Base-by-base conservation (phyloP, 2,888 invertebrate genomes). In the Amiota minor region DNA sequence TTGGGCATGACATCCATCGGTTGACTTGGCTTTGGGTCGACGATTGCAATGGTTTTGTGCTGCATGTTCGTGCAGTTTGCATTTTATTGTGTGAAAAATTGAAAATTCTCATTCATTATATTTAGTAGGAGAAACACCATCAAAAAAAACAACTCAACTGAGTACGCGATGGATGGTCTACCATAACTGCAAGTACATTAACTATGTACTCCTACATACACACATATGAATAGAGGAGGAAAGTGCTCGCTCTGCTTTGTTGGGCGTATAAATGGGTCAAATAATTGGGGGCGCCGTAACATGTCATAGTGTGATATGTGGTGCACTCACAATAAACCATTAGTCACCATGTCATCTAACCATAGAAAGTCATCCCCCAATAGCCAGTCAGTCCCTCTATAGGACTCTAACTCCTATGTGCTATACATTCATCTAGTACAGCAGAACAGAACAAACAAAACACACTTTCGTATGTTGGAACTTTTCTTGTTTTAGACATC, bases 81-180 rank as follows among this genome's bases (percentile, higher is more conserved):
- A 76, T 78, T 79, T 80, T 77, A 83, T 80, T 82, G 80, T 83
- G 83, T 82, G 83, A 83, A 71, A 64, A 62, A 71, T 71, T 62
- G 62, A 62, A 71, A 71, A 71, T 71, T 68, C 67, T 68, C 67
- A 68, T n/a, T 50, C 35, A 68, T 68, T 68, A 68, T 23, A 68
- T 6, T 35, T 35, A 35, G 35, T 35, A 35, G 35, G 35, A 35
- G 35, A 35, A 35, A 35, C 35, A 35, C 35, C 35, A 35, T 35
- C 35, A 35, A 35, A 3, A 35, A 35, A 3, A 35, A 35, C 35
- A 35, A 35, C 35, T 3, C 3, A 1, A 35, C 35, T 35, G 35
- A 6, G 6, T 35, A 35, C 35, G 2, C 35, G 4, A 6, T 35
- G 35, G 6, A 4, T 6, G 6, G 35, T 35, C 6, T 35, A 35